These are phyloP conservation scores for Trissolcus brochymenae DNA, from an alignment of 2,888 invertebrate species.

Conservation along the genomic window DNA sequence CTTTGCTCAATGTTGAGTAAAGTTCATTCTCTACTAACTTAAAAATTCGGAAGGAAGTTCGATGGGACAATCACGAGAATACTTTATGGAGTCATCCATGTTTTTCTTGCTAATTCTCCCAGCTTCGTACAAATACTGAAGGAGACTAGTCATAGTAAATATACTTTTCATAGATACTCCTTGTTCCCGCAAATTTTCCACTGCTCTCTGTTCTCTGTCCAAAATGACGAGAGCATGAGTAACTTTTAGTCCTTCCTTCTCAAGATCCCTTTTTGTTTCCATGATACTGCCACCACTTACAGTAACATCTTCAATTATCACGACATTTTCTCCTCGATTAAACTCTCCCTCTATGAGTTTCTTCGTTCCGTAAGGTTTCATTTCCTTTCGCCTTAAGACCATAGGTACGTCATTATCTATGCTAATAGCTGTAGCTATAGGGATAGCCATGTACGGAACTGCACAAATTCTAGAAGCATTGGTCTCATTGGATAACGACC, in stretches of 20 bases:
- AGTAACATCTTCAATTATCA: constrained; percentile 96
- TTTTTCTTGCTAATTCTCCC: constrained; percentile 80
- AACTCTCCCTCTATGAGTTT: constrained; percentile 95
- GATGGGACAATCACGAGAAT: constrained; percentile 80
- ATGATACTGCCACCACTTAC: constrained; percentile 96
- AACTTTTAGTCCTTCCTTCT: constrained; percentile 81
- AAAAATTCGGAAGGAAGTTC: constrained; percentile 54
- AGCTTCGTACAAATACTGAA: constrained; percentile 80
- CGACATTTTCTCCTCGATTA: constrained; percentile 85
- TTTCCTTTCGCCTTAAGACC: constrained; percentile 94
- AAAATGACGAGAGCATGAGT: constrained; percentile 92
- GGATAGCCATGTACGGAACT: constrained; percentile 97
- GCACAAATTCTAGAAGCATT: constrained; percentile 88
- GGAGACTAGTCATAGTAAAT: constrained; percentile 82
- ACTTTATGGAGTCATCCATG: constrained; percentile 79
- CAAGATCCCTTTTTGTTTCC: constrained; percentile 89
- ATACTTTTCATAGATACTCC: constrained; percentile 85
- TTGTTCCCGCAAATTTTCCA: constrained; percentile 82
- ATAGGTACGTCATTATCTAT: constrained; percentile 86
- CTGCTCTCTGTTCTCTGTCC: constrained; percentile 95
- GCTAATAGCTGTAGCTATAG: constrained; percentile 92
- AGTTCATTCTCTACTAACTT: constrained; percentile 14
- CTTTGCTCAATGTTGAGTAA: too few relatives aligned
- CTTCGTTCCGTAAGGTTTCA: constrained; percentile 96
- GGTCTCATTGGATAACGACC: constrained; percentile 74